A percentile compares a stretch with the other conserved stretches of the same genome.
These are phyloP conservation scores for Notothenia coriiceps DNA, from an alignment of 2,113 vertebrate genomes.

Conservation along the genomic window DNA sequence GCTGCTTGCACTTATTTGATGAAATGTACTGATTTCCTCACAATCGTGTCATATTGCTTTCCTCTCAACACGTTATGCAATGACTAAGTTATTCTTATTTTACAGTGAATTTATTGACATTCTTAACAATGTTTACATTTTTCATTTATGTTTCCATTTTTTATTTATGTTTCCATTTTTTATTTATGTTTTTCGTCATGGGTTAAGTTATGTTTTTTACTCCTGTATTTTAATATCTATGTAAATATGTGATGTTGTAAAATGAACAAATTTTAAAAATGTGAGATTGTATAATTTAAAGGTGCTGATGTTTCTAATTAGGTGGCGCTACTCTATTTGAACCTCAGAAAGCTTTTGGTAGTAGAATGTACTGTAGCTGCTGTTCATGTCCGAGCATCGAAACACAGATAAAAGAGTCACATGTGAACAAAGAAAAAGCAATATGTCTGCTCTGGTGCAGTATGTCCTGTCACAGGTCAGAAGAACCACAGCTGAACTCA, in stretches of 20 bases:
- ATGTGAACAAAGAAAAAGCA: conserved; percentile 69
- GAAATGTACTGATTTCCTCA: conserved; percentile 27
- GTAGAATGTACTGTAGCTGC: conserved; percentile 78
- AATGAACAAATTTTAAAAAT: conserved; percentile 78
- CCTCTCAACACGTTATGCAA: conserved; percentile 60
- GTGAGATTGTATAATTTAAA: conserved; percentile 81
- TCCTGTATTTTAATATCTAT: conserved; percentile 68
- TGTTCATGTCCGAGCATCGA: conserved; percentile 66
- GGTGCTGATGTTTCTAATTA: conserved; percentile 82
- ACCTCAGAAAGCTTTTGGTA: conserved; percentile 65
- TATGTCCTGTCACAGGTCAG: conserved; percentile 31
- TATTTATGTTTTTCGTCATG: conserved; percentile 62
- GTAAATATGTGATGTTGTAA: conserved; percentile 79
- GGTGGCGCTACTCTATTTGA: conserved; percentile 70
- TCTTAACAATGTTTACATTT: conserved; percentile 70
- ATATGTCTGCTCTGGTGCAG: conserved; percentile 65
- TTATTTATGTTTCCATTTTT: conserved; percentile 61
- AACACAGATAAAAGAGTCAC: conserved; percentile 43
- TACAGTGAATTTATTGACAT: conserved; percentile 36
- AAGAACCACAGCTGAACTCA: conserved; percentile 25
- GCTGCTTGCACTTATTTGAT: conserved; percentile 62
- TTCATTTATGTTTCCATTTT: conserved; percentile 58
- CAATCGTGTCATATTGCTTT: conserved; percentile 45
- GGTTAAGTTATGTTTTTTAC: conserved; percentile 78
- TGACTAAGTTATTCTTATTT: conserved; percentile 61